Percentiles rank a stretch among this genome's conserved stretches.
Evolutionary conservation across 2,888 invertebrate species (phyloP).

Genomic region (Lumbricus terrestris): DNA sequence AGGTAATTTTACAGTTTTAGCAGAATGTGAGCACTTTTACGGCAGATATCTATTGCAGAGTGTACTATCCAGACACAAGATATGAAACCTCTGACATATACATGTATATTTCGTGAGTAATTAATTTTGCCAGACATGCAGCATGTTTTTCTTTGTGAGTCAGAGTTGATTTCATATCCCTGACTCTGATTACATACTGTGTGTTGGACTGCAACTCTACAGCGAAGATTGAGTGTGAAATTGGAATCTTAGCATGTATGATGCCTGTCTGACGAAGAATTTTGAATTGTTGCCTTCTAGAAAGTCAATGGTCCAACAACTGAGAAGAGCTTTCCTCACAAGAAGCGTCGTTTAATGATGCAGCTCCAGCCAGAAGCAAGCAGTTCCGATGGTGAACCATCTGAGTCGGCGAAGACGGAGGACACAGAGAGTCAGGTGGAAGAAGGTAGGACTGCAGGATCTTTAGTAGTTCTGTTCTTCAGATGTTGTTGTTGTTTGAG

Average conservation of each 20-base stretch:
- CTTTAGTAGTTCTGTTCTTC: neutral
- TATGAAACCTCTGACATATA: neutral
- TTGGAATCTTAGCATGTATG: neutral
- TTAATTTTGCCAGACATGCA: too few species aligned
- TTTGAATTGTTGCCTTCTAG: neutral
- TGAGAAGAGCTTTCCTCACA: constrained; percentile 32
- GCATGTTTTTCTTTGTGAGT: too few species aligned
- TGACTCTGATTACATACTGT: neutral
- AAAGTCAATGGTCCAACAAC: neutral
- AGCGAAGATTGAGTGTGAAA: neutral
- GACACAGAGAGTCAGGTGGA: constrained; percentile 61
- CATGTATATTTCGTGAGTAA: neutral
- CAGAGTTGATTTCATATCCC: neutral
- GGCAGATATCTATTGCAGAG: neutral
- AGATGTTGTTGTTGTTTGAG: neutral
- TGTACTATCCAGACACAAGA: neutral
- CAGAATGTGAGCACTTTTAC: neutral
- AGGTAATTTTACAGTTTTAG: neutral
- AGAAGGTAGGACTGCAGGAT: constrained; percentile 31
- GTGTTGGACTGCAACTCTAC: neutral
- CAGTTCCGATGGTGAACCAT: constrained; percentile 47
- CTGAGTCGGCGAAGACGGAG: neutral
- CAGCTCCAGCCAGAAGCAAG: constrained; percentile 31
- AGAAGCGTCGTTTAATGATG: constrained; percentile 35
- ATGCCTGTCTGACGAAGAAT: neutral